phyloP scores from a whole-genome alignment of 2,888 invertebrate species.

The Rhingia campestris region DNA sequence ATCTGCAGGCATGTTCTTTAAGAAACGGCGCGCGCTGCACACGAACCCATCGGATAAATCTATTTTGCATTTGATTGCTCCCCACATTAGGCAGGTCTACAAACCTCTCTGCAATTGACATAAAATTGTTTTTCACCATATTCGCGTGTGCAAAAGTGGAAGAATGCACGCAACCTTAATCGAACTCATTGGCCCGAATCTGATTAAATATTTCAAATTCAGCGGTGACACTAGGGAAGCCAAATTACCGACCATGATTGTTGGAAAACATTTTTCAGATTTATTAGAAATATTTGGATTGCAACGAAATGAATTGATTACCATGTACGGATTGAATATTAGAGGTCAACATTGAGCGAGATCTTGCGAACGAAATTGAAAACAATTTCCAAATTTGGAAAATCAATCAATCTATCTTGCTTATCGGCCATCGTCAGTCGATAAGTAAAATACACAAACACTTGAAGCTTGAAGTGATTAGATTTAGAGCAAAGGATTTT shows the following conservation, averaged over 20 bases:
- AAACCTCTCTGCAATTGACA: constrained; percentile 18
- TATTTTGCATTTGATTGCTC: constrained; percentile 55
- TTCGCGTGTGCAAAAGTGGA: constrained; percentile 1
- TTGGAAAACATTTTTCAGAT: constrained; percentile 31
- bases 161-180: constrained; percentile 29
- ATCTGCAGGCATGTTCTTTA: constrained; percentile 25
- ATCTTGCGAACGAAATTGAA: constrained; percentile 9
- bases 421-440: constrained; percentile 27
- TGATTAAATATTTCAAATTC: constrained; percentile 42
- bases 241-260: neutral
- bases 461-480: constrained; percentile 4
- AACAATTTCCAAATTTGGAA: constrained; percentile 47
- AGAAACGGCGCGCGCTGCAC: constrained; percentile 31
- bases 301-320: neutral
- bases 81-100: constrained; percentile 28
- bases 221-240: constrained; percentile 41
- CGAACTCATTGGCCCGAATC: constrained; percentile 16
- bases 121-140: constrained; percentile 53
- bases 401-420: constrained; percentile 50
- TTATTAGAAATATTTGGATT: constrained; percentile 40
- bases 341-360: constrained; percentile 6
- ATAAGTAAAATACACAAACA: constrained; percentile 20
- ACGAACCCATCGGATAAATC: constrained; percentile 39
- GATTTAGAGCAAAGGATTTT: constrained; percentile 13
- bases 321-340: constrained; percentile 2